Base-by-base conservation (phyloP, 53 echinoderm and acorn worm genomes). In the Echinometra lucunter region DNA sequence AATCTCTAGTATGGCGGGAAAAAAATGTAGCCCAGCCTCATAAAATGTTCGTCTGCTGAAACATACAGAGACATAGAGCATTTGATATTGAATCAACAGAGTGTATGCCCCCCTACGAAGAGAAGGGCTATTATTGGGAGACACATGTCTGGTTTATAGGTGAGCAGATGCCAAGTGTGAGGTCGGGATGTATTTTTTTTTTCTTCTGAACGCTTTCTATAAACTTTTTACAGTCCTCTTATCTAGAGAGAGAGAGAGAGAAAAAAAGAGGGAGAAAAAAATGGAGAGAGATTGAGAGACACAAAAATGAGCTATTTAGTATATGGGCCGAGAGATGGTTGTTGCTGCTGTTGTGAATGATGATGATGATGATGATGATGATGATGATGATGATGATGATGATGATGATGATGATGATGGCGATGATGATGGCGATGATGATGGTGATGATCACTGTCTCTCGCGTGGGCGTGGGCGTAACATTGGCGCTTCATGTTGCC, bases 41-140 rank as follows among this genome's bases (percentile, higher is more conserved):
- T 47, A n/a, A n/a, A n/a, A 44, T 92, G 49, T 17, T 38, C 67
- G 74, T 92, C 70, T 92, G 47, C 44, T 70, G 19, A 42, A 90
- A 90, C 1, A 57, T 38, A 37, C 37, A 10, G 91, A 66, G 91
- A 91, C 35, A 45, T 45, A 25, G n/a, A n/a, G 53, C 45, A 70
- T 74, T 72, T 92, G 72, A 92, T 92, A 72, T 92, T 70, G 92
- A 53, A 74, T 92, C 58, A 91, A 91, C 67, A 91, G 44, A 19
- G 18, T 6, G 13, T 3, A 30, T 92, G 32, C 92, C 92, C 92
- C n/a, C 92, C 92, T 72, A 70, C 92, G 69, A 17, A 45, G 92
- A 40, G 10, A 44, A 12, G 37, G 67, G 0, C 1, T 69, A 69
- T n/a, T 69, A 69, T 69, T 15, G 69, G 30, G 1, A 69, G 69